phyloP scores from a whole-genome alignment of 1,140 invertebrate species.

The Drosophila jambulina region DNA sequence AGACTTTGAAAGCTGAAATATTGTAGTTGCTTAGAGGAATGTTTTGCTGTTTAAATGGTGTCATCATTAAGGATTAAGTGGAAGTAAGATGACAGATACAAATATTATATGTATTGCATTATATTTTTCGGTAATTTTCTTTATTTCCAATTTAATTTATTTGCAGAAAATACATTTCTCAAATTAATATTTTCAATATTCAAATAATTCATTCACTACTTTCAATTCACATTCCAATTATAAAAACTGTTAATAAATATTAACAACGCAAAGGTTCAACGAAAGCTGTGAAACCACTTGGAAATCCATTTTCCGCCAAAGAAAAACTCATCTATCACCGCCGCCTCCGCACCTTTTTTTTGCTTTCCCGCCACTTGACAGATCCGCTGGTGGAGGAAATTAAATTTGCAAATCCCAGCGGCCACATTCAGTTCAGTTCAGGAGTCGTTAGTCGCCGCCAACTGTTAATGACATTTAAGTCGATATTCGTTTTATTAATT shows the following conservation, averaged over 20 bases:
- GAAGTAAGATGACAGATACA: not conserved
- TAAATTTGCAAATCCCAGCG: constrained; percentile 57
- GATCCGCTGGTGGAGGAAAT: constrained; percentile 56
- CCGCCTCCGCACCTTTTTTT: constrained; percentile 4
- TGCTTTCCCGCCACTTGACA: constrained; percentile 39
- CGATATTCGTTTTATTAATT: constrained; percentile 64
- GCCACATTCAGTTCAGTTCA: constrained; percentile 39
- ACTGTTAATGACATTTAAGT: constrained; percentile 71
- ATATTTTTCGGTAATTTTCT: not conserved
- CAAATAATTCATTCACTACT: not conserved
- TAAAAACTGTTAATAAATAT: constrained; percentile 3
- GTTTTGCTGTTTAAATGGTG: not conserved
- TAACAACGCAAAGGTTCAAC: not conserved
- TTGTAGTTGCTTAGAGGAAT: not conserved
- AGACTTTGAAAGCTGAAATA: constrained; percentile 11
- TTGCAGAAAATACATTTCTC: no score
- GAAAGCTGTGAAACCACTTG: constrained; percentile 9
- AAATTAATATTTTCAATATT: not conserved
- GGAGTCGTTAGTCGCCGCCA: constrained; percentile 38
- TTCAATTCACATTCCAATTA: not conserved
- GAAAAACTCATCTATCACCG: constrained; percentile 40
- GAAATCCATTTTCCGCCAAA: constrained; percentile 24
- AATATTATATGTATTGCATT: not conserved
- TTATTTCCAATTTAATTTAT: no score
- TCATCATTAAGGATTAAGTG: not conserved